Conservation (phyloP, 1,140 invertebrate species). For the Psix sp. region DNA sequence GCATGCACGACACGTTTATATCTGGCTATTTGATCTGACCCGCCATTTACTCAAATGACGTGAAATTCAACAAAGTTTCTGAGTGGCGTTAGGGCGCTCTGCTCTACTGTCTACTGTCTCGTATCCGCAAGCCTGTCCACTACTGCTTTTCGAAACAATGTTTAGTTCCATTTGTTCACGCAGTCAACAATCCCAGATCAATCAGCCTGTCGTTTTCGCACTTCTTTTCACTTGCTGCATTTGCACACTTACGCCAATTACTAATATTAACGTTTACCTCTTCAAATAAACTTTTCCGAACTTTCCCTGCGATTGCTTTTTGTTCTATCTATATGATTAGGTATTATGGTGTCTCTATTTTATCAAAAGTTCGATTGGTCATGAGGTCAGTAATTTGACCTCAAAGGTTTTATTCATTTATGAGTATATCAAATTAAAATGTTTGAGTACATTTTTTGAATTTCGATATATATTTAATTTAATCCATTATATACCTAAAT, state of each 20-base stretch:
- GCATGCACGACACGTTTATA: constrained; percentile 65
- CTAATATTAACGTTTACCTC: constrained; percentile 28
- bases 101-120: constrained; percentile 39
- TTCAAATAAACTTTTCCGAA: constrained; percentile 10
- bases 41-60: constrained; percentile 71
- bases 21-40: constrained; percentile 70
- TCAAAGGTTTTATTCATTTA: no score
- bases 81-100: constrained; percentile 60
- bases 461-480: no score
- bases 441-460: no score
- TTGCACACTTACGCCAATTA: constrained; percentile 26
- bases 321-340: no score
- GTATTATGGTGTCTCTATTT: no score
- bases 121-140: constrained; percentile 51
- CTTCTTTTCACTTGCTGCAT: constrained; percentile 27
- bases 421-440: no score
- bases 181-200: constrained; percentile 21
- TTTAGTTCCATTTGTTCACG: constrained; percentile 51
- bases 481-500: no score
- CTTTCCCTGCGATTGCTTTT: constrained; percentile 23
- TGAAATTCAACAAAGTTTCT: constrained; percentile 74
- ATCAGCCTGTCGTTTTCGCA: constrained; percentile 46
- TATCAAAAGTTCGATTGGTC: no score
- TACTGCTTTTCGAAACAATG: constrained; percentile 55
- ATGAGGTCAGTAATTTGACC: no score